Evolutionary conservation across 1,140 invertebrate species (phyloP), one percentile per base, ranked within the genome.

Genomic region (Sinonovacula constricta): DNA sequence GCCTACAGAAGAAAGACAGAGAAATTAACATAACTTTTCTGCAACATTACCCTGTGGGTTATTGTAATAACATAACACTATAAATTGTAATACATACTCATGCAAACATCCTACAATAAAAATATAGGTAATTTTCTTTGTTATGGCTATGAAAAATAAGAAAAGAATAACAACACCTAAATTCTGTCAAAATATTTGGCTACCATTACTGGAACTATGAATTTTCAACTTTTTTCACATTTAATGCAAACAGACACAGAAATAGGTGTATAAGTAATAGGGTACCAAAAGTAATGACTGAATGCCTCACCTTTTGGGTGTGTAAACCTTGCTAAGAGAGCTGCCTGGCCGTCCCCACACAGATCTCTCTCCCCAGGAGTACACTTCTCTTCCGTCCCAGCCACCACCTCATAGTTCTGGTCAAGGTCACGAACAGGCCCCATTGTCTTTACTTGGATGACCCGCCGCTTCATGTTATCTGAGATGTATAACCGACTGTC

Each of bases 401-500:
- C 97, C 18, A 98, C 95, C 0, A 96, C 94, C 90, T 98, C 97
- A 95, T 95, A 97, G 89, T 98, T 98, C 85, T 95, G 94, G 85
- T 97, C 95, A 0, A 97, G 96, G 86, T 97, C 95, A 26, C 93
- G 93, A 84, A 90, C 88, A 22, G 86, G 83, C n/a, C 90, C 90
- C 87, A 95, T 95, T 83, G 97, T 95, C 54, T 96, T 94, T 0
- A 98, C 96, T 54, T 95, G 94, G 28, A 98, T 95, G 68, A 98
- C 98, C 90, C 97, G 96, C 90, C 98, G 96, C 0, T 95, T 97
- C 91, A 98, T 97, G 0, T 96, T 97, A 90, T 98, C 97, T 0
- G 97, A 98, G 65, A 99, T 97, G 90, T 97, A 98, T 0, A 99
- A 92, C 1, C 94, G 94, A n/a, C 97, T 97, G 90, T 98, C 96